Evolutionary conservation across 2,113 vertebrate genomes (phyloP).

Genomic region (Pheucticus melanocephalus): DNA sequence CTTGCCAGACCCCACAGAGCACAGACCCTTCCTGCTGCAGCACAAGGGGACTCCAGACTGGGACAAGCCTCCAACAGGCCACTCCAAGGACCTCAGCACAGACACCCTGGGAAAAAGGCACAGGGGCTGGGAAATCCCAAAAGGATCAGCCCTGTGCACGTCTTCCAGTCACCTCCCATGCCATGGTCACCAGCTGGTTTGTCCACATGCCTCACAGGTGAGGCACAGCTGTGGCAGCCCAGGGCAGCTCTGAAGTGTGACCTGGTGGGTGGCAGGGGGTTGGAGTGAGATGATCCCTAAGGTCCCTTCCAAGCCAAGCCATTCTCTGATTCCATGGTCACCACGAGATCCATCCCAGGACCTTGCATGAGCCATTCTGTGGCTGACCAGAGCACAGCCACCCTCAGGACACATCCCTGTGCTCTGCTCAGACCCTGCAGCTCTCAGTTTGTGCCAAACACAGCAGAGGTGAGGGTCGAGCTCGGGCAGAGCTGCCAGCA

Average conservation of each 20-base stretch:
- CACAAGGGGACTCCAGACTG: background rate
- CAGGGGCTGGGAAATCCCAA: background rate
- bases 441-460: accelerated
- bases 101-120: background rate
- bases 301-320: background rate
- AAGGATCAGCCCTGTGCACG: accelerated
- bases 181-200: accelerated
- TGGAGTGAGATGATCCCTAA: background rate
- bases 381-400: background rate
- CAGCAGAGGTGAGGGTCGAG: background rate
- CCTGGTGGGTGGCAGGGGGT: accelerated
- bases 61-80: background rate
- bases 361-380: accelerated
- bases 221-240: background rate
- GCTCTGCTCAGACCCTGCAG: accelerated
- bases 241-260: background rate
- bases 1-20: background rate
- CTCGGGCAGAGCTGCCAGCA: background rate
- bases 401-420: accelerated
- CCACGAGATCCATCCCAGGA: background rate
- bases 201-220: accelerated
- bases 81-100: background rate
- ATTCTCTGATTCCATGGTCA: background rate
- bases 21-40: background rate
- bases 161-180: background rate